Conservation (phyloP, 2,888 invertebrate species). For the Cheilosia urbana region DNA sequence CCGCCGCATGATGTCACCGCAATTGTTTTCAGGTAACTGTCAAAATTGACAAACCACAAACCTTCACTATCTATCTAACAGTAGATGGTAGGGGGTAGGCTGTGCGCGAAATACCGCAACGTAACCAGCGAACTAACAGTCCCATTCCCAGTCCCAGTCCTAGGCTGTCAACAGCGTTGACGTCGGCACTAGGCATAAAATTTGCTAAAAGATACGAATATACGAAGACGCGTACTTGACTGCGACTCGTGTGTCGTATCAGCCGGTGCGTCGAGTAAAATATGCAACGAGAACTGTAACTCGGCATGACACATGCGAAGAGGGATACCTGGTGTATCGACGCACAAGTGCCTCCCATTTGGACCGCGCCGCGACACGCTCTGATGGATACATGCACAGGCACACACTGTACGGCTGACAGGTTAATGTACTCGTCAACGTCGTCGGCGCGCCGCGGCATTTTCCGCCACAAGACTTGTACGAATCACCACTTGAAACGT, state of each 20-base stretch:
- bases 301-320: conserved; percentile 31
- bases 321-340: conserved; percentile 39
- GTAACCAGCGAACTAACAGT: conserved; percentile 26
- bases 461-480: conserved; percentile 22
- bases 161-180: conserved; percentile 8
- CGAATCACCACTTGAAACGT: conserved; percentile 60
- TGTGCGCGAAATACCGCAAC: conserved; percentile 34
- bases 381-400: conserved; percentile 63
- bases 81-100: conserved; percentile 41
- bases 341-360: conserved; percentile 54
- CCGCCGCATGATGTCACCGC: conserved; percentile 35
- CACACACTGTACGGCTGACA: conserved; percentile 33
- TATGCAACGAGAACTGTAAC: conserved; percentile 68
- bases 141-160: no score
- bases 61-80: conserved; percentile 15
- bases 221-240: not conserved
- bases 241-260: conserved; percentile 23
- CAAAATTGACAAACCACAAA: conserved; percentile 56
- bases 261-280: conserved; percentile 34
- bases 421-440: conserved; percentile 73
- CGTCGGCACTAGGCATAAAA: conserved; percentile 47
- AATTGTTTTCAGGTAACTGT: conserved; percentile 58
- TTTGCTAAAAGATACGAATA: conserved; percentile 48
- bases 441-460: conserved; percentile 35
- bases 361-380: conserved; percentile 59